Evolutionary conservation across 2,113 vertebrate genomes (phyloP).

Genomic region (Aegithalos caudatus): DNA sequence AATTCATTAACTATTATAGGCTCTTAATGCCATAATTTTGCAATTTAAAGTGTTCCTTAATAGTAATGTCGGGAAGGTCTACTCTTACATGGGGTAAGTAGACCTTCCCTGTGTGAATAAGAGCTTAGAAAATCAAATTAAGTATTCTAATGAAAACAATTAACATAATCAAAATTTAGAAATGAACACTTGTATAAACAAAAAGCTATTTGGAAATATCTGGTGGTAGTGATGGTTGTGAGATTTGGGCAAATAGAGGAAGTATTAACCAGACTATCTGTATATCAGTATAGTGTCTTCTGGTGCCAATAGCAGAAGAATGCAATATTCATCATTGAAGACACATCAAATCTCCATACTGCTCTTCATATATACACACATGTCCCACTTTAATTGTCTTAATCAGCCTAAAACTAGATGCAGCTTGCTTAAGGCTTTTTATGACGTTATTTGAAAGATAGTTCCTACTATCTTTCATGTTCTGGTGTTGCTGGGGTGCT

Average conservation of each 20-base stretch:
- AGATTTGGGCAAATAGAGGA: background rate
- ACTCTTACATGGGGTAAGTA: background rate
- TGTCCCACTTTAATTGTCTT: background rate
- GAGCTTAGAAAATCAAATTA: background rate
- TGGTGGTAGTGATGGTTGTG: background rate
- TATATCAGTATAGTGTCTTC: background rate
- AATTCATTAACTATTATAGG: background rate
- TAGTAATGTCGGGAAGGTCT: background rate
- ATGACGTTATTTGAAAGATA: background rate
- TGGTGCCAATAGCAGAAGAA: background rate
- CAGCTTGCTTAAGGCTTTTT: background rate
- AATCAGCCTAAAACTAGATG: background rate
- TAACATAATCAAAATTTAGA: background rate
- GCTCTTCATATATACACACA: background rate
- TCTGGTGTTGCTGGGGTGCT: background rate
- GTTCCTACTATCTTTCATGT: background rate
- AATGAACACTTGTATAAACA: background rate
- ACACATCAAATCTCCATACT: background rate
- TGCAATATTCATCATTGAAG: background rate
- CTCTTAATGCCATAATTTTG: background rate
- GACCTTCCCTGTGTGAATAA: background rate
- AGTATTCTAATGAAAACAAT: background rate
- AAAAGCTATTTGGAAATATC: background rate
- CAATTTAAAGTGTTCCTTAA: background rate
- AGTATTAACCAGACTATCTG: background rate